Evolutionary conservation across 2,797 vertebrate genomes (phyloP).

Genomic region (Hirundo rustica): DNA sequence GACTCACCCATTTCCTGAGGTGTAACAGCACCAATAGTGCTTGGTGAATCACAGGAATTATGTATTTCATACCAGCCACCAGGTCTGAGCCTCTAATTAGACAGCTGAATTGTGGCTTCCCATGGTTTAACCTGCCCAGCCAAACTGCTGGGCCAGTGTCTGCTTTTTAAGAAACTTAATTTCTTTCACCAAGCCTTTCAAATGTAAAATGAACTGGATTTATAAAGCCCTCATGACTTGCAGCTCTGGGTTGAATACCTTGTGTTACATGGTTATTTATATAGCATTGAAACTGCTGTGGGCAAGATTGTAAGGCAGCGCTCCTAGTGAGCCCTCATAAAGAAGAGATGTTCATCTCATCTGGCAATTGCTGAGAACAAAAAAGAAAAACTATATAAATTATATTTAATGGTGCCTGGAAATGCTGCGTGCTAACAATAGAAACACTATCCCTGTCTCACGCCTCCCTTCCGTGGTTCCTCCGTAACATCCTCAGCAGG

Average conservation of each 20-base stretch:
- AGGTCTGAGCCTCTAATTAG: background rate
- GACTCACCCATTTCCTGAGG: background rate
- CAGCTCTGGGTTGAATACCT: background rate
- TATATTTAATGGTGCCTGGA: constrained; percentile 11
- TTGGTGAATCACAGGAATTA: background rate
- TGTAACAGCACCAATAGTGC: background rate
- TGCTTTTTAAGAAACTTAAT: background rate
- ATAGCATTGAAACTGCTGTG: background rate
- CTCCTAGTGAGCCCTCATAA: constrained; percentile 2
- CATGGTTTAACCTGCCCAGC: background rate
- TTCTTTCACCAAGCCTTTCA: constrained; percentile 10
- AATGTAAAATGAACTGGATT: background rate
- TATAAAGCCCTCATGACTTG: background rate
- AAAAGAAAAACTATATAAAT: background rate
- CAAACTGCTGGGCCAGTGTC: background rate
- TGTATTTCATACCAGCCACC: background rate
- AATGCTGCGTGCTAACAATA: background rate
- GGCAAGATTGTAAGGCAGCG: background rate
- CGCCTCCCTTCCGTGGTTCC: background rate
- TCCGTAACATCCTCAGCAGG: background rate
- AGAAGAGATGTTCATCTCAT: background rate
- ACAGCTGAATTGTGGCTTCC: background rate
- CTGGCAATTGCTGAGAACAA: background rate
- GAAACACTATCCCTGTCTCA: background rate
- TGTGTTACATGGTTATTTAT: background rate